A percentile compares a stretch with the other conserved stretches of the same genome.
phyloP scores from a whole-genome alignment of 2,888 invertebrate genomes.

The Leptinotarsa haldemani region DNA sequence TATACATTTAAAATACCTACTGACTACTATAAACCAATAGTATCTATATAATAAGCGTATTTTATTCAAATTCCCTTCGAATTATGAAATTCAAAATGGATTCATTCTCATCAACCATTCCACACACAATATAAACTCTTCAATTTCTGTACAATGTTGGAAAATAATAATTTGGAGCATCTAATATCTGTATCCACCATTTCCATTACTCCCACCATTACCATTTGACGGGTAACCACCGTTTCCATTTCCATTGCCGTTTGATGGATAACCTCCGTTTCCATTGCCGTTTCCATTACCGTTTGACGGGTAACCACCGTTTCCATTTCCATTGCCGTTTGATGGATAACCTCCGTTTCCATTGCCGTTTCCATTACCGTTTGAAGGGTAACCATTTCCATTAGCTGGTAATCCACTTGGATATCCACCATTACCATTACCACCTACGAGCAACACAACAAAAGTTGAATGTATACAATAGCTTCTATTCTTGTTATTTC shows the following conservation, averaged over 20 bases:
- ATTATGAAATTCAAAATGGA: background rate
- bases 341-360: slow-evolving; percentile 31
- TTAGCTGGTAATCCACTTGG: slow-evolving; percentile 42
- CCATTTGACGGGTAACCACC: slow-evolving; percentile 35
- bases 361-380: slow-evolving; percentile 45
- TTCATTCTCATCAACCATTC: background rate
- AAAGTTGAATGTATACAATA: background rate
- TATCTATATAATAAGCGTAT: slow-evolving; percentile 8
- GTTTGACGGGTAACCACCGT: slow-evolving; percentile 47
- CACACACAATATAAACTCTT: background rate
- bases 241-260: slow-evolving; percentile 43
- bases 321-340: slow-evolving; percentile 45
- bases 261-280: slow-evolving; percentile 25
- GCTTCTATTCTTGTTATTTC: no score
- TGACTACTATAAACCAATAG: background rate
- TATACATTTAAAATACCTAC: no score
- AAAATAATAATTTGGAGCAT: slow-evolving; percentile 39
- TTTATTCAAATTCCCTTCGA: background rate
- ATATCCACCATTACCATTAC: slow-evolving; percentile 42
- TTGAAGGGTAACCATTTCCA: slow-evolving; percentile 47
- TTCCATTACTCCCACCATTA: slow-evolving; percentile 30
- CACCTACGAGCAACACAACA: slow-evolving; percentile 5
- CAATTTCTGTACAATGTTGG: slow-evolving; percentile 25
- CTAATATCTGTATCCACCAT: slow-evolving; percentile 39
- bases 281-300: slow-evolving; percentile 46